A percentile compares a stretch with the other conserved stretches of the same genome.
These are phyloP conservation scores for Orthonyx spaldingii DNA, from an alignment of 2,113 vertebrate genomes.

Conservation along the genomic window DNA sequence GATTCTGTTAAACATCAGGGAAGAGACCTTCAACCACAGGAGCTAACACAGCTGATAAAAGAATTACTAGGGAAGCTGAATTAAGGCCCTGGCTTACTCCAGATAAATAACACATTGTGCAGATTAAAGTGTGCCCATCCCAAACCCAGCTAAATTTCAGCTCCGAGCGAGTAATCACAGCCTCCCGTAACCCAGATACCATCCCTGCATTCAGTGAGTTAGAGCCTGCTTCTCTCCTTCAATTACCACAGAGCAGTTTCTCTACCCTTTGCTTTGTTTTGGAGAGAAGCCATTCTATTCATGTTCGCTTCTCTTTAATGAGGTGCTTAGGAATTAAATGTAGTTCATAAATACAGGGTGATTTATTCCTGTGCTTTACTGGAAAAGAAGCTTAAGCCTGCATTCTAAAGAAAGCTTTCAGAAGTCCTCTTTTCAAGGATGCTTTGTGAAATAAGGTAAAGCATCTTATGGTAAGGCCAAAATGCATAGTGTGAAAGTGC, in stretches of 20 bases:
- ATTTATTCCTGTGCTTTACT: slow-evolving; percentile 39
- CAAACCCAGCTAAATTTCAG: slow-evolving; percentile 10
- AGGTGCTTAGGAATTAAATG: slow-evolving; percentile 55
- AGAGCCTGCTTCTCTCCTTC: slow-evolving; percentile 9
- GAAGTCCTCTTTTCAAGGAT: not conserved
- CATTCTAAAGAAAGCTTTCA: not conserved
- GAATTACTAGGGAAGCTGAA: slow-evolving; percentile 23
- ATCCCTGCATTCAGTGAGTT: not conserved
- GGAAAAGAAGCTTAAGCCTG: slow-evolving; percentile 30
- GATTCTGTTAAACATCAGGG: not conserved
- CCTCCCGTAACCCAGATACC: not conserved
- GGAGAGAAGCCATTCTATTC: slow-evolving; percentile 48
- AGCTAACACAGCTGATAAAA: not conserved
- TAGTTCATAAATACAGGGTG: slow-evolving; percentile 48
- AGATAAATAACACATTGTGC: not conserved
- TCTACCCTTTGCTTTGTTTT: slow-evolving; percentile 38
- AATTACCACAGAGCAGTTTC: slow-evolving; percentile 19
- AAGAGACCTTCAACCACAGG: not conserved
- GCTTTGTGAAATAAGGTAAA: slow-evolving; percentile 3
- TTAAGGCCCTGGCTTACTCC: not conserved
- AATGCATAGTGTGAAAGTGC: not conserved
- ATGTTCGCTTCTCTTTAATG: slow-evolving; percentile 26
- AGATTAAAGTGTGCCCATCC: not conserved
- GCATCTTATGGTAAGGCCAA: not conserved
- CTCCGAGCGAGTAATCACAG: slow-evolving; percentile 8